Percentiles rank a stretch among this genome's conserved stretches.
phyloP scores from a whole-genome alignment of 2,888 invertebrate genomes.

The Buathra laborator region DNA sequence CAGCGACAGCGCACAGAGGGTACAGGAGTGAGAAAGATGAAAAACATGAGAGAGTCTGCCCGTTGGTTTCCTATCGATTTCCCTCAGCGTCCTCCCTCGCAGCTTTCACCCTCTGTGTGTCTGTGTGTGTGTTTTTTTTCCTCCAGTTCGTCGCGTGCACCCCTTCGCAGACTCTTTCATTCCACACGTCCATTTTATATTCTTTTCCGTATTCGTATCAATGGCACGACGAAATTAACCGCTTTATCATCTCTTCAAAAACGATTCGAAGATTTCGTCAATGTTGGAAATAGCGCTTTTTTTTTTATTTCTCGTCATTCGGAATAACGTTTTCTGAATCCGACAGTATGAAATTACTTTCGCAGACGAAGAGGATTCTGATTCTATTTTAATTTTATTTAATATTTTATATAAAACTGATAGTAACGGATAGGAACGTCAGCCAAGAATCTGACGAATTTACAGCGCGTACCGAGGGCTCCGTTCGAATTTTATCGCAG shows the following conservation, averaged over 20 bases:
- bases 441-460: too few relatives aligned
- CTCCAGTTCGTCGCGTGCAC: conserved; percentile 38
- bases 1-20: conserved; percentile 32
- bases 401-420: too few relatives aligned
- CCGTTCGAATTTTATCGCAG: too few relatives aligned
- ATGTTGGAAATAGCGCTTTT: neutral
- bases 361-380: too few relatives aligned
- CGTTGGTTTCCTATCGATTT: conserved; percentile 69
- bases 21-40: conserved; percentile 48
- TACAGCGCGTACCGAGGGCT: too few relatives aligned
- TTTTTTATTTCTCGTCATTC: neutral
- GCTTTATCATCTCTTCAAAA: conserved; percentile 51
- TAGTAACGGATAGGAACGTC: too few relatives aligned
- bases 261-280: neutral
- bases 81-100: conserved; percentile 62
- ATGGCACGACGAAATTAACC: conserved; percentile 62
- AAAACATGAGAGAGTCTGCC: conserved; percentile 59
- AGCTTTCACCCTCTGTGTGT: conserved; percentile 43
- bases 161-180: conserved; percentile 55
- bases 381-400: too few relatives aligned
- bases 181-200: conserved; percentile 57
- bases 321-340: too few relatives aligned
- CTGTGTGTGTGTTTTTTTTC: conserved; percentile 34
- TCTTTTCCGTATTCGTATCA: conserved; percentile 57
- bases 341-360: too few relatives aligned